Evolutionary conservation across 2,113 vertebrate genomes (phyloP).

Genomic region (Leptocoma aspasia): DNA sequence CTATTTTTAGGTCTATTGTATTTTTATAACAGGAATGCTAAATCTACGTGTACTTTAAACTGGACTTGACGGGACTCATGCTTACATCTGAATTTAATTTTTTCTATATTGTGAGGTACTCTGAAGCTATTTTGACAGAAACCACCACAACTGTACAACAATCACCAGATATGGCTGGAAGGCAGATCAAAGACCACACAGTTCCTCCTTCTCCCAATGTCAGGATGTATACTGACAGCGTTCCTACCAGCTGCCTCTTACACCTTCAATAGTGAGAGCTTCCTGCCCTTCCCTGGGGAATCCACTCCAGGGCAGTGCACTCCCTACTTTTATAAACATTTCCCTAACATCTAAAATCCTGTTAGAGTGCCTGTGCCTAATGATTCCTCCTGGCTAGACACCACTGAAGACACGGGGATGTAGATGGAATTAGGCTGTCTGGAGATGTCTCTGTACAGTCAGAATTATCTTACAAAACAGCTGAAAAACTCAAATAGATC

Average conservation of each 20-base stretch:
- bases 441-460: neutral
- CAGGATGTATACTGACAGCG: neutral
- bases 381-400: neutral
- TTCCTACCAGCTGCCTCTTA: neutral
- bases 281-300: neutral
- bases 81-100: neutral
- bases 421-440: slow-evolving; percentile 35
- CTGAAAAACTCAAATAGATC: neutral
- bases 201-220: neutral
- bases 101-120: neutral
- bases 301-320: neutral
- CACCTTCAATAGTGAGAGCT: neutral
- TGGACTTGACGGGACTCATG: neutral
- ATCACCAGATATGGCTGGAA: neutral
- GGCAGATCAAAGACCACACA: neutral
- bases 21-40: neutral
- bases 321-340: neutral
- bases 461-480: slow-evolving; percentile 1
- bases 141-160: fast-evolving
- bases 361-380: neutral
- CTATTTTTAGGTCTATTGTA: neutral
- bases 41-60: neutral
- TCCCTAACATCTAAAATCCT: neutral
- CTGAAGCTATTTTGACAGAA: neutral
- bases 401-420: neutral